These are phyloP conservation scores for Aptenodytes patagonicus DNA, from an alignment of 2,113 vertebrate genomes.

Conservation along the genomic window DNA sequence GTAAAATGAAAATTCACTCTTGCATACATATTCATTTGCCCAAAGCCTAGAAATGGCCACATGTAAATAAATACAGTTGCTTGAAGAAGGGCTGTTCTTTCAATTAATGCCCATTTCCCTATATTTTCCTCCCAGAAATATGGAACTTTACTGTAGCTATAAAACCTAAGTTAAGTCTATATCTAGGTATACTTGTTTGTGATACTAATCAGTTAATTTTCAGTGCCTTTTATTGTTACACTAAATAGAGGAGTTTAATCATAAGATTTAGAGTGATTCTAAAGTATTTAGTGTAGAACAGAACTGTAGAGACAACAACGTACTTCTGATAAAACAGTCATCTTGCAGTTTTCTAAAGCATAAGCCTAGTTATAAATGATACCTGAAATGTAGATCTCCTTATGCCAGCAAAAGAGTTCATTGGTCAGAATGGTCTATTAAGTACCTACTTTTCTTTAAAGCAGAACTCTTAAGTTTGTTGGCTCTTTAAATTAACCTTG, in stretches of 20 bases:
- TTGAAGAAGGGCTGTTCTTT: neutral
- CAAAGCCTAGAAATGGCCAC: slow-evolving; percentile 7
- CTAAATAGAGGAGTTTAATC: neutral
- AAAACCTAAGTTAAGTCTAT: neutral
- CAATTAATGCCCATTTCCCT: neutral
- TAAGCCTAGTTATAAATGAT: neutral
- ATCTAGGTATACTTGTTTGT: neutral
- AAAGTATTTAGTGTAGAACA: neutral
- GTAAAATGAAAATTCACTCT: neutral
- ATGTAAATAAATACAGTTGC: neutral
- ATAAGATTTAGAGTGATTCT: neutral
- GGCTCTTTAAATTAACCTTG: neutral
- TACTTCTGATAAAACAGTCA: neutral
- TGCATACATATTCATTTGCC: neutral
- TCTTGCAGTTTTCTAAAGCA: neutral
- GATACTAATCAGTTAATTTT: neutral
- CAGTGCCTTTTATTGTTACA: neutral
- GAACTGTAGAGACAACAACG: neutral
- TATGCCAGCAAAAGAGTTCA: neutral
- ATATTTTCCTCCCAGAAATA: neutral
- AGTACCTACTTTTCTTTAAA: neutral
- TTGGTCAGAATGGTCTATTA: neutral
- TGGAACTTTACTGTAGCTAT: neutral
- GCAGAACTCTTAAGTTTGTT: neutral
- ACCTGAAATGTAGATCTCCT: neutral